These are phyloP conservation scores for Agrotis ipsilon DNA, from an alignment of 2,888 invertebrate species.

Conservation along the genomic window DNA sequence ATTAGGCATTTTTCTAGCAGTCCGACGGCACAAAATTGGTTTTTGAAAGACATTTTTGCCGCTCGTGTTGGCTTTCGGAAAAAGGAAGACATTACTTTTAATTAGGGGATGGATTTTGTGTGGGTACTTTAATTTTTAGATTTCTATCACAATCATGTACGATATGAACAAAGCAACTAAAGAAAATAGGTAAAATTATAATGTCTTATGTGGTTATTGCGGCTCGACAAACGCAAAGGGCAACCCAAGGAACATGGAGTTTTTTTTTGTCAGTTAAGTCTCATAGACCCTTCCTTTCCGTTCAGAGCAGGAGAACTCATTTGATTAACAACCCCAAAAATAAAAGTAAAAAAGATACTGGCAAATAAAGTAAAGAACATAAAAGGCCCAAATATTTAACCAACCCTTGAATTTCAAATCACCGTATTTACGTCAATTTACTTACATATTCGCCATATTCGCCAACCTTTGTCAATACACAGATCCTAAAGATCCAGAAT, in stretches of 20 bases:
- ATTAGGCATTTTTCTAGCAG: conserved; percentile 71
- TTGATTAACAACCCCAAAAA: too few relatives aligned
- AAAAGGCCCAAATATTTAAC: conserved; percentile 20
- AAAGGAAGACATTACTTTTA: neutral
- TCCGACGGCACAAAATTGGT: conserved; percentile 55
- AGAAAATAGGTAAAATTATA: neutral
- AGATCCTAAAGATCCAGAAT: conserved; percentile 74
- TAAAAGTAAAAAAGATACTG: neutral
- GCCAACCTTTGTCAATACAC: conserved; percentile 77
- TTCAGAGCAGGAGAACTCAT: too few relatives aligned
- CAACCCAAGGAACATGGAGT: too few relatives aligned
- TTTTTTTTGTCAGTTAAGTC: too few relatives aligned
- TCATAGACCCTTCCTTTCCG: too few relatives aligned
- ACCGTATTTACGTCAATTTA: conserved; percentile 74
- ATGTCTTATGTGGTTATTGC: too few relatives aligned
- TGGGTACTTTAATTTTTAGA: neutral
- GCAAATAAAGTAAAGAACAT: conserved; percentile 4
- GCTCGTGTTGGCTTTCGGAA: neutral
- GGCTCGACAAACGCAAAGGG: too few relatives aligned
- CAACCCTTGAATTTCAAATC: conserved; percentile 45
- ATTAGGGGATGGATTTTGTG: neutral
- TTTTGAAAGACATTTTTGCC: conserved; percentile 36
- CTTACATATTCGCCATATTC: conserved; percentile 76
- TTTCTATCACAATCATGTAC: too few relatives aligned
- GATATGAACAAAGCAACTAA: neutral